Percentiles rank a stretch among this genome's conserved stretches.
Conservation (phyloP, 2,888 invertebrate genomes). For the Tridacna crocea region DNA sequence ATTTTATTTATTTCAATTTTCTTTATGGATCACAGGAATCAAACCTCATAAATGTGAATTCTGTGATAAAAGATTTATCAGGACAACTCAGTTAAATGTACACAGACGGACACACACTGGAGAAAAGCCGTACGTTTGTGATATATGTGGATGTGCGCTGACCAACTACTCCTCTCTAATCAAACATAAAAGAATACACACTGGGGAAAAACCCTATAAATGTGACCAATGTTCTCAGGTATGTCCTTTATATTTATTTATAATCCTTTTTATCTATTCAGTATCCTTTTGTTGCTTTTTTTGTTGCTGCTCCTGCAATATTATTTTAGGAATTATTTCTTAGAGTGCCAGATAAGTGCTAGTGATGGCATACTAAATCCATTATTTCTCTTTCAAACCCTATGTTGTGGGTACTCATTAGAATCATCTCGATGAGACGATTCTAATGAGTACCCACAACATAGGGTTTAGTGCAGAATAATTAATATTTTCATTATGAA, state of each 20-base stretch:
- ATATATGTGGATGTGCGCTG: slow-evolving; percentile 21
- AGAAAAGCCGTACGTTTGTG: slow-evolving; percentile 28
- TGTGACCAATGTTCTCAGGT: slow-evolving; percentile 14
- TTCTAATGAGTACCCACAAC: no score
- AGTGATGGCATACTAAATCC: no score
- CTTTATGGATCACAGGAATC: neutral
- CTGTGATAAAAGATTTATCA: slow-evolving; percentile 28
- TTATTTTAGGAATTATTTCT: no score
- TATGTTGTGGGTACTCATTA: neutral
- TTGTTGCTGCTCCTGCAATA: no score
- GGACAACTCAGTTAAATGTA: slow-evolving; percentile 15
- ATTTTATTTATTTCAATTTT: neutral
- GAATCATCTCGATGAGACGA: neutral
- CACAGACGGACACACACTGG: slow-evolving; percentile 24
- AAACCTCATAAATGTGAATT: slow-evolving; percentile 32
- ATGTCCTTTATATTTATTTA: neutral
- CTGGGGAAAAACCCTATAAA: slow-evolving; percentile 23
- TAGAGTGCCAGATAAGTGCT: no score
- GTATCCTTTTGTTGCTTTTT: no score
- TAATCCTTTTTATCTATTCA: no score
- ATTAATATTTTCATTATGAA: no score
- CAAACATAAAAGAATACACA: slow-evolving; percentile 33
- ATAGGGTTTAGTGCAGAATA: no score
- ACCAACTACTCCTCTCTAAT: slow-evolving; percentile 22
- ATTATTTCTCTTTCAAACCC: no score